phyloP scores from a whole-genome alignment of 1,140 invertebrate genomes.

The Papilio aristodemus region DNA sequence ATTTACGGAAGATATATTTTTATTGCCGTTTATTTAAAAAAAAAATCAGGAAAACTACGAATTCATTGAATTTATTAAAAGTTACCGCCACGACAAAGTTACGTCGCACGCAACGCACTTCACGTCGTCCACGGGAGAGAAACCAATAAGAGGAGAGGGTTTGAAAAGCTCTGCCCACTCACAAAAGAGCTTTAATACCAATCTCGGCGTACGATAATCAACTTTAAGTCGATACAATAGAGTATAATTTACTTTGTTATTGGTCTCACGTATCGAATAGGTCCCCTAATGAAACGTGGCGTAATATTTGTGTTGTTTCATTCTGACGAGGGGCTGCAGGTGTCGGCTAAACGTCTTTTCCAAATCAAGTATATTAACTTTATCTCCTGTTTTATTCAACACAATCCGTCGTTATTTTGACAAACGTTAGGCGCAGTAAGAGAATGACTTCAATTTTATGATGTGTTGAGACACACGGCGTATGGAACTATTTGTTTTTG shows the following conservation, averaged over 20 bases:
- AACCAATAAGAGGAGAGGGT: conserved; percentile 77
- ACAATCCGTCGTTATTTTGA: neutral
- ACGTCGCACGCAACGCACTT: conserved; percentile 45
- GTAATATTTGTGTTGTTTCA: conserved; percentile 39
- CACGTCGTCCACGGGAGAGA: conserved; percentile 67
- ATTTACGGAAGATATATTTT: neutral
- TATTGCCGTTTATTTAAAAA: neutral
- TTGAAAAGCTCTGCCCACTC: conserved; percentile 44
- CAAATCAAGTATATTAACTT: neutral
- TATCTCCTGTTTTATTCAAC: neutral
- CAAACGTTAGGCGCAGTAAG: neutral
- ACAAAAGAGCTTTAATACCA: conserved; percentile 56
- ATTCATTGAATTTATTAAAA: conserved; percentile 25
- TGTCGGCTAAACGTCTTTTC: conserved; percentile 33
- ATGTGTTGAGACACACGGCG: too few relatives aligned
- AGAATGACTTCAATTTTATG: too few relatives aligned
- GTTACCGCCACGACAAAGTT: conserved; percentile 62
- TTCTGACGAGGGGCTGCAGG: conserved; percentile 48
- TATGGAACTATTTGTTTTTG: too few relatives aligned
- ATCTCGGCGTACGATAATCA: conserved; percentile 16
- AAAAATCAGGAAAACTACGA: too few relatives aligned
- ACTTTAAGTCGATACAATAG: conserved; percentile 28
- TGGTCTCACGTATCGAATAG: conserved; percentile 40
- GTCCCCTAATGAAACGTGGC: conserved; percentile 49
- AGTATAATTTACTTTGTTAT: conserved; percentile 21